Percentiles rank a stretch among this genome's conserved stretches.
These are phyloP conservation scores for Sylvia atricapilla DNA, from an alignment of 2,113 vertebrate species.

Conservation along the genomic window DNA sequence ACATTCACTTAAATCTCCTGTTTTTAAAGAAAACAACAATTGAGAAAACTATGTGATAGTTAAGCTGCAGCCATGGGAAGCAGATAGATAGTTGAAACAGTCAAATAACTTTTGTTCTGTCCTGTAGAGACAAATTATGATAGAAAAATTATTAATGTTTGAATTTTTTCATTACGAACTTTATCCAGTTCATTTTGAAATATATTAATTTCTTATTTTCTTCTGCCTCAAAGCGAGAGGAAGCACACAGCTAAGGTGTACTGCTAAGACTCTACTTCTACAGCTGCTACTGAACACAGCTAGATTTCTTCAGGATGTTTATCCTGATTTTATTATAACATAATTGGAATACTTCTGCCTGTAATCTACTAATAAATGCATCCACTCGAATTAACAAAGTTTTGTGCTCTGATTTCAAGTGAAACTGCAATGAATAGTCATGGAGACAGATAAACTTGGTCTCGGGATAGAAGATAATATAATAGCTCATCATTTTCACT, in stretches of 20 bases:
- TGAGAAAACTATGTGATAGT: constrained; percentile 28
- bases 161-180: not conserved
- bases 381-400: not conserved
- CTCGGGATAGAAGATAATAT: not conserved
- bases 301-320: not conserved
- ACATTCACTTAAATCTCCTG: constrained; percentile 29
- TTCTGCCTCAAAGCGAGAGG: not conserved
- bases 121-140: not conserved
- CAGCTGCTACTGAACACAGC: not conserved
- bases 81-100: not conserved
- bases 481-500: not conserved
- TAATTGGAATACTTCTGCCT: not conserved
- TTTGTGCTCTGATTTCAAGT: not conserved
- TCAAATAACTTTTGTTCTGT: constrained; percentile 21
- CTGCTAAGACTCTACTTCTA: not conserved
- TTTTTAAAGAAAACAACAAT: constrained; percentile 45
- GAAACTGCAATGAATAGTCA: not conserved
- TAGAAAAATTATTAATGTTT: not conserved
- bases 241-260: not conserved
- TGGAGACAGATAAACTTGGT: not conserved
- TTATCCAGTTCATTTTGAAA: not conserved
- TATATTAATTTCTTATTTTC: not conserved
- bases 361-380: not conserved
- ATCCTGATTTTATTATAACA: not conserved
- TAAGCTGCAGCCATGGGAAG: constrained; percentile 18